Base-by-base conservation (phyloP, 1,140 invertebrate species). In the Drosophila persimilis region DNA sequence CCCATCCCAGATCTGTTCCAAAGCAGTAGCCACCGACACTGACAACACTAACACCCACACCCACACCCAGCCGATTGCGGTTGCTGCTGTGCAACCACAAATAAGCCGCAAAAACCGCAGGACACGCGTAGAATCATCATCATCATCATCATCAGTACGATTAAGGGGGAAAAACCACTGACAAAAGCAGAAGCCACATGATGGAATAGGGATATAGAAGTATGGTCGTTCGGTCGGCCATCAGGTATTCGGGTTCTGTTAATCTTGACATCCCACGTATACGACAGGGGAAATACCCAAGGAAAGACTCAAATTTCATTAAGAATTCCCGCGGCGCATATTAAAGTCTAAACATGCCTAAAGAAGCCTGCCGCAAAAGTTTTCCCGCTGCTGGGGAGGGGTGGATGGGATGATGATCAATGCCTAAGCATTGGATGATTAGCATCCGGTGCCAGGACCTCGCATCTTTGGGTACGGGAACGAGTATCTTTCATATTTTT, bases 291-390 rank as follows among this genome's bases (percentile, higher is more conserved):
- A 63, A 88, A 88, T 67, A 70, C 84, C 81, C 60, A 58, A 39
- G 41, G 26, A 47, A 52, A 52, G 47, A 26, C 54, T 66, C 51
- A 61, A 79, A 54, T 79, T 88, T 88, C 83, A 88, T 88, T 88
- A 88, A 88, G 83, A 88, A 88, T 88, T 88, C 83, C 83, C 83
- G 84, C 78, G 78, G 83, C 75, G 78, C 67, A 78, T 46, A 88
- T 88, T 88, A 88, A 88, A 88, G 84, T 88, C 83, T 88, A 88
- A 88, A 89, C 83, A 88, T 88, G 84, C 83, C 83, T 89, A 89
- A 85, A 67, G 56, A 50, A 54, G 15, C 51, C 39, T n/a, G 54
- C 35, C 51, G 44, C 47, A 58, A 73, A 77, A 86, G 69, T 86
- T 86, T 78, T 67, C 62, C 73, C 62, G 56, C 72, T 47, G 56